Evolutionary conservation across 2,888 invertebrate genomes (phyloP), one percentile per base, ranked within the genome.

Genomic region (Rugalucina vietnamica): DNA sequence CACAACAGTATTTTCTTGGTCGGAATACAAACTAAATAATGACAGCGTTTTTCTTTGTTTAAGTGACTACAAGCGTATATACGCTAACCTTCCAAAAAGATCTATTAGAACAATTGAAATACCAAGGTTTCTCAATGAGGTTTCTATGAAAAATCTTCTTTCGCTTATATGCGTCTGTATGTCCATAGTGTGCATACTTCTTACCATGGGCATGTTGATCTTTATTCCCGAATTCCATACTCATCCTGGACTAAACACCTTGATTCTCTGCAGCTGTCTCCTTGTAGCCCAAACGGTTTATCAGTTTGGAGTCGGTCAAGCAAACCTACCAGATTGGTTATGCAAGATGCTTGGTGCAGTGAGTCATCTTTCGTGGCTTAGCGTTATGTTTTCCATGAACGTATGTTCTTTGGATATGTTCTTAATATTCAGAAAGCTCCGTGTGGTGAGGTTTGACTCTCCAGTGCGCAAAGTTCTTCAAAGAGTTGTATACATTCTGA

Each of bases 321-420:
- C 81, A 54, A 57, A 73, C 4, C 34, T 37, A 10, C 43, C 76
- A 24, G 70, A 70, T 0, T 29, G n/a, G 1, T n/a, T 49, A 37
- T 86, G 86, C 36, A 54, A 74, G 49, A 27, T 37, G 1, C 18
- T 86, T 24, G 86, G 84, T 50, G 39, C 79, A 12, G 18, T 60
- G 12, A 72, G 79, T 21, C 86, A 86, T 78, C 83, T 79, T 21
- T 76, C 69, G 24, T 86, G 81, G 83, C 57, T 86, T 10, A 72
- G 43, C 10, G 54, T 76, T 14, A 34, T 86, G 29, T 81, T 82
- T 57, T 86, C 84, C 81, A 86, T 84, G 86, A 84, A 86, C n/a
- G 70, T 79, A 21, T 86, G 86, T 43, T 76, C 83, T 0, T 76
- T 72, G 34, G 81, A 86, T 49, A 76, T 81, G 76, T 79, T 43